Evolutionary conservation across 2,113 vertebrate species (phyloP), one percentile per base, ranked within the genome.

Genomic region (Xenopus borealis): DNA sequence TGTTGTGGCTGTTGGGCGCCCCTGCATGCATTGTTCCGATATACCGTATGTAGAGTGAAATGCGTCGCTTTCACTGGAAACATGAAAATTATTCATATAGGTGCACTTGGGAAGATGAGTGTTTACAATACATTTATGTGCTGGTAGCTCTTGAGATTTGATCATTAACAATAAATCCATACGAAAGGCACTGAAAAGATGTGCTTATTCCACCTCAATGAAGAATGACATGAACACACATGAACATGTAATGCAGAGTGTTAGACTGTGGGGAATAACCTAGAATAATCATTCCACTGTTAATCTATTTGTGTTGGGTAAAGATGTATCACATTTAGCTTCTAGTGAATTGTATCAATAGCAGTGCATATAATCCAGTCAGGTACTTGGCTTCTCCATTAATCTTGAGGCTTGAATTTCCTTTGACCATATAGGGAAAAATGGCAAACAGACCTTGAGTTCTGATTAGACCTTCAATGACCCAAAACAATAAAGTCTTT

Each of bases 131-230:
- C n/a, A 11, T 66, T 66, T 75, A 55, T 68, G 66, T 69, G 40
- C 66, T 61, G 47, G 40, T 33, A 50, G 57, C 73, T 53, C 66
- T 59, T 53, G 73, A 75, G 66, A 62, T 44, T 52, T 63, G 66
- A 46, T 63, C 73, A 75, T 75, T 75, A 75, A 66, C 27, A 20
- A 69, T 69, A 69, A 69, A 75, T 75, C 73, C 14, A 75, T 75
- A 75, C 17, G 33, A 44, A 58, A 17, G 14, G 2, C 12, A 18
- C 58, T 23, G 58, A 23, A 63, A 69, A 63, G 23, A 40, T 62
- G 18, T 12, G 44, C 45, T 69, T 69, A 62, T 69, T 47, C 57
- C 44, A 33, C 46, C 58, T 53, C 58, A 69, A 75, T 69, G 52
- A 44, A 20, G 66, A 75, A 75, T 75, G 73, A 63, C 73, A 69